These are phyloP conservation scores for Archilochus colubris DNA, from an alignment of 2,113 vertebrate species.

Conservation along the genomic window DNA sequence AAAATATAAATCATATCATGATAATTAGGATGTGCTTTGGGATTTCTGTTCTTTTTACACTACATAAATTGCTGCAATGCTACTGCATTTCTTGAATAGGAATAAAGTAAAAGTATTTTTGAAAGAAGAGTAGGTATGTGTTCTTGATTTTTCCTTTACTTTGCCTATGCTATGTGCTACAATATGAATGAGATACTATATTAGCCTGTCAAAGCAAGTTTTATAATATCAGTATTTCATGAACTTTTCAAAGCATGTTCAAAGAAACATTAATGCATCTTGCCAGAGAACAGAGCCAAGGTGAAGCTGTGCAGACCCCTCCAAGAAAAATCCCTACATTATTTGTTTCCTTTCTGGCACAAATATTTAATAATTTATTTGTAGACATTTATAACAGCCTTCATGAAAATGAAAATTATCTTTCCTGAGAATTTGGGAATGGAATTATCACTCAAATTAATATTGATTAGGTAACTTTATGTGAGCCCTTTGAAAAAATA, in stretches of 20 bases:
- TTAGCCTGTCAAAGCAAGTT: neutral
- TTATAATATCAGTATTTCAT: neutral
- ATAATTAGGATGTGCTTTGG: constrained; percentile 44
- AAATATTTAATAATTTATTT: neutral
- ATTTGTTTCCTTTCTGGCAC: neutral
- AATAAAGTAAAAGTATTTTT: neutral
- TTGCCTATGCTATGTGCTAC: neutral
- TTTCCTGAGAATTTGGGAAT: neutral
- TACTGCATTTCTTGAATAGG: neutral
- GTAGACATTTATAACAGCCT: neutral
- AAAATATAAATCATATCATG: constrained; percentile 56
- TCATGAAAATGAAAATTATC: neutral
- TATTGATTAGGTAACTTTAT: neutral
- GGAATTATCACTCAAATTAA: neutral
- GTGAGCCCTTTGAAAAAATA: neutral
- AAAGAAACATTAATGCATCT: neutral
- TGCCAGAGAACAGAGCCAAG: neutral
- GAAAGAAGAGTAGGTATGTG: neutral
- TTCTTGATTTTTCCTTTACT: neutral
- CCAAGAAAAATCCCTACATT: neutral
- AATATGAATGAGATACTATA: neutral
- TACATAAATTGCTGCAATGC: neutral
- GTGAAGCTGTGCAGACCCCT: neutral
- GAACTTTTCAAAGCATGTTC: neutral
- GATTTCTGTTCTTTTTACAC: constrained; percentile 1